Conservation (phyloP, 2,888 invertebrate species). For the Cephus rjabovi region DNA sequence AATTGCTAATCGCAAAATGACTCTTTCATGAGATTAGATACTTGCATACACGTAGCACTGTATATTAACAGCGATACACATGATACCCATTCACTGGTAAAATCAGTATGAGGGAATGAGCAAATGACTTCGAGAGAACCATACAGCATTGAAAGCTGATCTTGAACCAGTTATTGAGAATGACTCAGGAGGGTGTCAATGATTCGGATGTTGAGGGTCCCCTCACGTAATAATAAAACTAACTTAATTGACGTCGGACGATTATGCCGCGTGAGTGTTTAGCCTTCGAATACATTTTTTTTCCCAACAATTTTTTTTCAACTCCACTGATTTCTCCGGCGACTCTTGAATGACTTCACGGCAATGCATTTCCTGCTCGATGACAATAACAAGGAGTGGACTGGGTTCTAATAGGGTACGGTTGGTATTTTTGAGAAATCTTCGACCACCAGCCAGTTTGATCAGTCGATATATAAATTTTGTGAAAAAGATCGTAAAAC, state of each 20-base stretch:
- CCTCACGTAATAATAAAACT: not conserved
- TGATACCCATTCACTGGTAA: not conserved
- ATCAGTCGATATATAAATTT: not conserved
- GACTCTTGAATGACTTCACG: not conserved
- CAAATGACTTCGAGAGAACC: conserved; percentile 6
- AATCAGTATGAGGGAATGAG: not conserved
- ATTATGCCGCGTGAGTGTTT: not conserved
- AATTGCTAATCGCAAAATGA: not conserved
- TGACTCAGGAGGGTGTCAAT: conserved; percentile 19
- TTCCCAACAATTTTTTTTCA: not conserved
- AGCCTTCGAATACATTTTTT: not conserved
- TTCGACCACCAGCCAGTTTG: not conserved
- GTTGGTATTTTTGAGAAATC: not conserved
- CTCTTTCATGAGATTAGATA: no score
- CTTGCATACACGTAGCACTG: not conserved
- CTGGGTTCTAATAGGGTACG: not conserved
- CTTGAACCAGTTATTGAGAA: conserved; percentile 20
- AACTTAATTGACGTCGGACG: not conserved
- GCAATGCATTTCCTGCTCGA: not conserved
- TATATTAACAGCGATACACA: not conserved
- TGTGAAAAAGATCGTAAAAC: not conserved
- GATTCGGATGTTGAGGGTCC: not conserved
- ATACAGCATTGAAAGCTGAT: conserved; percentile 12
- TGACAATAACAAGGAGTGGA: not conserved
- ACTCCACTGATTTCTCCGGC: not conserved